Conservation (phyloP, 2,113 vertebrate genomes). For the Gavia stellata region DNA sequence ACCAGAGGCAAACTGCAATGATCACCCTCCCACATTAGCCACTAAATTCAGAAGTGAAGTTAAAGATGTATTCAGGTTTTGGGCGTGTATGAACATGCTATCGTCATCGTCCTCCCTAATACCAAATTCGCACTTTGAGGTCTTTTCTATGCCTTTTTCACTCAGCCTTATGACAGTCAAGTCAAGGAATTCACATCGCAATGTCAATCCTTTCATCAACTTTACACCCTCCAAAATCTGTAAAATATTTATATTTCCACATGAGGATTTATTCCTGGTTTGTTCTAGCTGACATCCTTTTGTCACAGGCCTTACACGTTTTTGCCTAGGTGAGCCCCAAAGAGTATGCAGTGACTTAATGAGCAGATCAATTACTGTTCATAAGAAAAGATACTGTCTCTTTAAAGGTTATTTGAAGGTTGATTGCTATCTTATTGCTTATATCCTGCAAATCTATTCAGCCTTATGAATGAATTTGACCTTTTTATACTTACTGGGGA, state of each 20-base stretch:
- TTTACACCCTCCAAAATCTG: not conserved
- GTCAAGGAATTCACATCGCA: not conserved
- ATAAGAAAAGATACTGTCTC: slow-evolving; percentile 67
- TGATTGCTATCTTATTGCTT: slow-evolving; percentile 87
- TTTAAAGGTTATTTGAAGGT: slow-evolving; percentile 91
- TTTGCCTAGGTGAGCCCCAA: slow-evolving; percentile 65
- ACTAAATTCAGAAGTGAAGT: not conserved
- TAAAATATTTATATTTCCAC: not conserved
- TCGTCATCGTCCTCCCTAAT: accelerated
- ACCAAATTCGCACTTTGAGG: not conserved
- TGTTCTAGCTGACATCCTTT: slow-evolving; percentile 47
- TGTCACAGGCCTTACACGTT: not conserved
- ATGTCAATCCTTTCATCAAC: not conserved
- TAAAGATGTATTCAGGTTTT: not conserved
- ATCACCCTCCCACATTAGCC: not conserved
- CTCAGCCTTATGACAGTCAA: not conserved
- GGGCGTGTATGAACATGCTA: not conserved
- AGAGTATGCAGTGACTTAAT: slow-evolving; percentile 66
- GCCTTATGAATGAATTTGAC: slow-evolving; percentile 98
- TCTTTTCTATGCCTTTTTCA: not conserved
- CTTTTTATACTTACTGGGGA: slow-evolving; percentile 90
- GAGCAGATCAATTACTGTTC: slow-evolving; percentile 79
- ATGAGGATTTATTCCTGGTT: slow-evolving; percentile 25
- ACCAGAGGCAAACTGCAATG: not conserved
- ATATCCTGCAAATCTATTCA: slow-evolving; percentile 85